A percentile compares a stretch with the other conserved stretches of the same genome.
Evolutionary conservation across 1,140 invertebrate species (phyloP).

Genomic region (Drosophila ironensis): DNA sequence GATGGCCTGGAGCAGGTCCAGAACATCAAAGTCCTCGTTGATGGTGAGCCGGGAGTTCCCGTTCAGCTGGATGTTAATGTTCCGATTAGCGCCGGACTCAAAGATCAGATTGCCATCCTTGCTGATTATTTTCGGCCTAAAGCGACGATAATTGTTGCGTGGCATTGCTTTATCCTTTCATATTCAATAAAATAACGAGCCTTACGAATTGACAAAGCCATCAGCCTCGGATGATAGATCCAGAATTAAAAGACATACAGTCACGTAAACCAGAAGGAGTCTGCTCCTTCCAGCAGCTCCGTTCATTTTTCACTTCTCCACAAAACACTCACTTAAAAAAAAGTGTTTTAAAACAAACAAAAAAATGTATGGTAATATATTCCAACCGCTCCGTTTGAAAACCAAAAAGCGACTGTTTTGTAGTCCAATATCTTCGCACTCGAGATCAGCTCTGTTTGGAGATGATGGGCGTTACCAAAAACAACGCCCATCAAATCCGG

Average conservation of each 20-base stretch:
- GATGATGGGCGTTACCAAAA: slow-evolving; percentile 18
- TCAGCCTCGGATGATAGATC: slow-evolving; percentile 15
- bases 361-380: no score
- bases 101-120: slow-evolving; percentile 86
- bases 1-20: slow-evolving; percentile 52
- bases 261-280: slow-evolving; percentile 8
- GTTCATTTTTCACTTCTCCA: slow-evolving; percentile 12
- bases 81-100: slow-evolving; percentile 85
- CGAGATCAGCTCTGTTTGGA: slow-evolving; percentile 10
- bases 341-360: not conserved
- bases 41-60: slow-evolving; percentile 85
- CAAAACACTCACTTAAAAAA: not conserved
- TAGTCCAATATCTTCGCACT: no score
- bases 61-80: slow-evolving; percentile 85
- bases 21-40: slow-evolving; percentile 85
- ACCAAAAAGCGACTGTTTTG: slow-evolving; percentile 14
- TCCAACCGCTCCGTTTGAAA: not conserved
- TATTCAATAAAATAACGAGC: no score
- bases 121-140: slow-evolving; percentile 85
- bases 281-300: slow-evolving; percentile 26
- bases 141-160: no score
- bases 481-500: slow-evolving; percentile 28
- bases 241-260: not conserved
- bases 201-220: slow-evolving; percentile 75
- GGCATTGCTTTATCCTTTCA: no score